A percentile compares a stretch with the other conserved stretches of the same genome.
Conservation (phyloP, 2,888 invertebrate genomes). For the Andricus quercusramuli region DNA sequence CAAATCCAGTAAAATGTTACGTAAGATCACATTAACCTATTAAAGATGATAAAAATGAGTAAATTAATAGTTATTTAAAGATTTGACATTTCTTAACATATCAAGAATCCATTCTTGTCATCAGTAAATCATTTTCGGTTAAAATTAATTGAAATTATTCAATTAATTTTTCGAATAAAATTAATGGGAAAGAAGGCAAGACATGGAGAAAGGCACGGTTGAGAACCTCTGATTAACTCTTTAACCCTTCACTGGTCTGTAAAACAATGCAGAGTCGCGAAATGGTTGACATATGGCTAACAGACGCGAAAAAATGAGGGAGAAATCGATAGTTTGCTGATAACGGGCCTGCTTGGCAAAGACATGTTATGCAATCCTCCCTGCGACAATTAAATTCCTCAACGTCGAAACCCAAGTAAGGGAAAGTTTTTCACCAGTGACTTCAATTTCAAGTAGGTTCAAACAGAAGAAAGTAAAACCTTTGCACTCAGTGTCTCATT, state of each 20-base stretch:
- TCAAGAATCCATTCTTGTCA: no score
- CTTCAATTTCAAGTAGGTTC: not conserved
- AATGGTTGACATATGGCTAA: constrained; percentile 47
- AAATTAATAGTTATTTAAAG: not conserved
- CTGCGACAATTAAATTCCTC: constrained; percentile 1
- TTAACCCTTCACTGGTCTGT: constrained; percentile 22
- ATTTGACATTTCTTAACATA: no score
- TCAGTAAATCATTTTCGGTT: no score
- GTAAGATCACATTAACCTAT: not conserved
- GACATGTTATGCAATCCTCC: not conserved
- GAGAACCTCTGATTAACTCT: constrained; percentile 7
- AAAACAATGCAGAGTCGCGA: constrained; percentile 47
- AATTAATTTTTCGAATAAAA: not conserved
- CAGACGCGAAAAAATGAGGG: constrained; percentile 48
- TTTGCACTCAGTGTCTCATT: not conserved
- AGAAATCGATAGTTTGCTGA: constrained; percentile 55
- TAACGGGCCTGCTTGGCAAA: constrained; percentile 51
- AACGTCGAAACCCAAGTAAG: not conserved
- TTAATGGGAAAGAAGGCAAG: constrained; percentile 18
- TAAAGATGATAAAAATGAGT: not conserved
- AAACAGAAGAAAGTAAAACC: not conserved
- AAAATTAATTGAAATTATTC: no score
- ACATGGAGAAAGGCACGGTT: constrained; percentile 1
- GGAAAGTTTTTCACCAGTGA: not conserved
- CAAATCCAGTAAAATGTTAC: not conserved